Conservation (phyloP, 1,140 invertebrate genomes). For the Diorhabda carinulata region DNA sequence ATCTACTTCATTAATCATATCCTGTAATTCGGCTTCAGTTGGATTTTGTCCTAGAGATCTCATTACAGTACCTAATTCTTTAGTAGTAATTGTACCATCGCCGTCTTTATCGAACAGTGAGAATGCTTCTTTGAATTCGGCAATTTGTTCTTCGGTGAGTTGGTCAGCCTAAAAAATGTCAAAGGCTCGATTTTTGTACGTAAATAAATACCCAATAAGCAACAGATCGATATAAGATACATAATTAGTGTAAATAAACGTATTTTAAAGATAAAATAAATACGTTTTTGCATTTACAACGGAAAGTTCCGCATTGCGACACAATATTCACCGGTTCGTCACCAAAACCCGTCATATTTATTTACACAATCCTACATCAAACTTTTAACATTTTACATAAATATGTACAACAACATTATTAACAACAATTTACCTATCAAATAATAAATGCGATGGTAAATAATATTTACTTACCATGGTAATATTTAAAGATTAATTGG, state of each 20-base stretch:
- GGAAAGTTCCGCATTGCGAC: slow-evolving; percentile 39
- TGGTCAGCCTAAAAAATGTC: slow-evolving; percentile 77
- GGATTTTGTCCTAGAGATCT: slow-evolving; percentile 98
- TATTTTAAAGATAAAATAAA: background rate
- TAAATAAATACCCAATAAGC: slow-evolving; percentile 36
- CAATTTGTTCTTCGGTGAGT: slow-evolving; percentile 96
- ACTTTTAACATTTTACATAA: slow-evolving; percentile 22
- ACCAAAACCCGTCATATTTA: slow-evolving; percentile 27
- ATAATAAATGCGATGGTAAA: slow-evolving; percentile 31
- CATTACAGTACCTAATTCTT: slow-evolving; percentile 99
- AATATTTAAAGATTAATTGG: slow-evolving; percentile 44
- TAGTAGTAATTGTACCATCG: slow-evolving; percentile 99
- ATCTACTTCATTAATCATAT: slow-evolving; percentile 99
- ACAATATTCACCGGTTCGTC: slow-evolving; percentile 37
- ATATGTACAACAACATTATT: slow-evolving; percentile 20
- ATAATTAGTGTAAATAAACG: background rate
- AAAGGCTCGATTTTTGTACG: slow-evolving; percentile 9
- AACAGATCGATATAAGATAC: slow-evolving; percentile 38
- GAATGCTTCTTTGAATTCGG: slow-evolving; percentile 99
- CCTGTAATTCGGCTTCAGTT: slow-evolving; percentile 98
- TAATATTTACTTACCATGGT: slow-evolving; percentile 58
- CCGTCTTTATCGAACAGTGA: slow-evolving; percentile 99
- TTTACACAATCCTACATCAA: slow-evolving; percentile 29
- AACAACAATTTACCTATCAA: background rate
- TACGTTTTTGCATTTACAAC: background rate